These are phyloP conservation scores for Heteronetta atricapilla DNA, from an alignment of 2,113 vertebrate species.

Conservation along the genomic window DNA sequence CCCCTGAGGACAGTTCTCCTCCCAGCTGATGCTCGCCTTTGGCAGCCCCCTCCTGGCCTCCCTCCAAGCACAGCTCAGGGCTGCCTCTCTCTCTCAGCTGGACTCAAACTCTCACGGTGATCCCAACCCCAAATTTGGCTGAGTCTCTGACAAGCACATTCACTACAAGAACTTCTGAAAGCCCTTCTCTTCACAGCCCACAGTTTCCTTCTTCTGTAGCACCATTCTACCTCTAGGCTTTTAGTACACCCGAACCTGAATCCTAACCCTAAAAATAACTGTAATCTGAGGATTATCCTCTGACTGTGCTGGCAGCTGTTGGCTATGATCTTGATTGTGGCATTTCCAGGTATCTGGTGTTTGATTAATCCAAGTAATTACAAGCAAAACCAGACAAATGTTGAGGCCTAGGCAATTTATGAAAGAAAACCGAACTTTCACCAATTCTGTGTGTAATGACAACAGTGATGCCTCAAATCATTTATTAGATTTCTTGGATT, in stretches of 20 bases:
- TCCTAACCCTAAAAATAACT: conserved; percentile 28
- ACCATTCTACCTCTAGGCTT: neutral
- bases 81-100: neutral
- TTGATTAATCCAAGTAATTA: neutral
- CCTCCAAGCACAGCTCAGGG: neutral
- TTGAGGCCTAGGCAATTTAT: neutral
- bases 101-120: neutral
- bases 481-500: neutral
- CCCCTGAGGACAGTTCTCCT: neutral
- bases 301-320: neutral
- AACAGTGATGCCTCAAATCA: neutral
- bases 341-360: neutral
- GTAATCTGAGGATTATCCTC: conserved; percentile 39
- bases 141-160: neutral
- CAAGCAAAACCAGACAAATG: neutral
- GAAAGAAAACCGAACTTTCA: neutral
- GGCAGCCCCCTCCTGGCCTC: neutral
- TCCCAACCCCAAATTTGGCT: neutral
- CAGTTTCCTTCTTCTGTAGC: neutral
- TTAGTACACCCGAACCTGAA: conserved; percentile 10
- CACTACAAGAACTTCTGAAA: neutral
- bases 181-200: neutral
- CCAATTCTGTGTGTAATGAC: neutral
- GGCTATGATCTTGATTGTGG: neutral
- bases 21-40: no score